A percentile compares a stretch with the other conserved stretches of the same genome.
phyloP scores from a whole-genome alignment of 1,140 invertebrate genomes.

The Papilio aristodemus region DNA sequence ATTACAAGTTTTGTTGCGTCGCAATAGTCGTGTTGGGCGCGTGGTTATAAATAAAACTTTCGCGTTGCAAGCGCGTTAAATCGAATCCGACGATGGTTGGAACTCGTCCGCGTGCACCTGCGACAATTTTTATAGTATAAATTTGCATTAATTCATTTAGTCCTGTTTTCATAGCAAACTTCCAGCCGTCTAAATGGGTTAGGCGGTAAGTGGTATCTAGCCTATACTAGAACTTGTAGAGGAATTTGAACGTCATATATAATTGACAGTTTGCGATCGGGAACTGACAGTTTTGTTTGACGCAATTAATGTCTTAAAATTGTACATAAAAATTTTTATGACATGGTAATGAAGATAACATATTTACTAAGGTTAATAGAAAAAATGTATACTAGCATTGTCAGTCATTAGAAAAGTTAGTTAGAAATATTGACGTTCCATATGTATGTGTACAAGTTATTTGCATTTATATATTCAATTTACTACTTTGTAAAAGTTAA shows the following conservation, averaged over 20 bases:
- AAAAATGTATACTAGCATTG: neutral
- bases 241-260: slow-evolving; percentile 35
- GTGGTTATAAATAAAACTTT: slow-evolving; percentile 76
- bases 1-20: slow-evolving; percentile 43
- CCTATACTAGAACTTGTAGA: slow-evolving; percentile 41
- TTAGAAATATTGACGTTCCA: neutral
- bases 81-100: slow-evolving; percentile 70
- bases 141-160: slow-evolving; percentile 80
- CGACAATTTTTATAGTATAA: slow-evolving; percentile 81
- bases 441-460: neutral
- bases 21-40: slow-evolving; percentile 44
- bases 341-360: neutral
- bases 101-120: slow-evolving; percentile 76
- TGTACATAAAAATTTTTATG: neutral
- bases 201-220: slow-evolving; percentile 75
- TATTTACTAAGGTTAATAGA: neutral
- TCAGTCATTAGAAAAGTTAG: neutral
- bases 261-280: slow-evolving; percentile 44
- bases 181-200: slow-evolving; percentile 72
- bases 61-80: slow-evolving; percentile 71
- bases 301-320: slow-evolving; percentile 10
- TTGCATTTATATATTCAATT: slow-evolving; percentile 1
- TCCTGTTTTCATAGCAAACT: slow-evolving; percentile 70
- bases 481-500: neutral
- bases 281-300: neutral